A percentile compares a stretch with the other conserved stretches of the same genome.
Evolutionary conservation across 2,113 vertebrate genomes (phyloP).

Genomic region (Naja naja): DNA sequence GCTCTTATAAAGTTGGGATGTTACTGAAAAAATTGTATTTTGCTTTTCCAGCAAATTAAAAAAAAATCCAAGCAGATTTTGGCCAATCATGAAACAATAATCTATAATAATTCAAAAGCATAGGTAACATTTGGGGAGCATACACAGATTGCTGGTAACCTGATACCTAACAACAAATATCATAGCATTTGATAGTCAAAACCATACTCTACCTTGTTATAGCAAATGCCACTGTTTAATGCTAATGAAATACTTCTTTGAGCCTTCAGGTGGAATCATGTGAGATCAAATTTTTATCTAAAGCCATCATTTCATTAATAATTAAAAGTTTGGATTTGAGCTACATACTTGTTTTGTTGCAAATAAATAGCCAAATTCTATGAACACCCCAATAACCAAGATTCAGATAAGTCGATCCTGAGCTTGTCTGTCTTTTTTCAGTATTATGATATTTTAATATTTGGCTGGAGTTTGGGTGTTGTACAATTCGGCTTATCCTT

Average conservation of each 20-base stretch:
- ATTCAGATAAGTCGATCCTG: neutral
- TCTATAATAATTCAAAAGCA: neutral
- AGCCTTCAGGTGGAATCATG: neutral
- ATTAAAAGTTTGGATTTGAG: neutral
- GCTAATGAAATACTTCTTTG: neutral
- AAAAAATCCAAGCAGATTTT: neutral
- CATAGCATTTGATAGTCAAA: neutral
- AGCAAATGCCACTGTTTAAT: neutral
- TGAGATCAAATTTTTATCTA: neutral
- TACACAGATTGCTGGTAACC: neutral
- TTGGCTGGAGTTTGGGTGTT: neutral
- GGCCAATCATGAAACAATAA: neutral
- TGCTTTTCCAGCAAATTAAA: neutral
- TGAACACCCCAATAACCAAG: neutral
- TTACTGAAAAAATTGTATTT: neutral
- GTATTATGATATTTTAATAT: neutral
- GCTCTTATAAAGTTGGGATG: neutral
- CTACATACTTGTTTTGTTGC: neutral
- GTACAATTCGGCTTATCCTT: neutral
- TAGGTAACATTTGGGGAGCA: neutral
- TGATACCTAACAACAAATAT: neutral
- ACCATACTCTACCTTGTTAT: neutral
- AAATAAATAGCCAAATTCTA: neutral
- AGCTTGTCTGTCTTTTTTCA: neutral
- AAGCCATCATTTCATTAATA: neutral